Evolutionary conservation across 2,888 invertebrate species (phyloP).

Genomic region (Apodemia zela): DNA sequence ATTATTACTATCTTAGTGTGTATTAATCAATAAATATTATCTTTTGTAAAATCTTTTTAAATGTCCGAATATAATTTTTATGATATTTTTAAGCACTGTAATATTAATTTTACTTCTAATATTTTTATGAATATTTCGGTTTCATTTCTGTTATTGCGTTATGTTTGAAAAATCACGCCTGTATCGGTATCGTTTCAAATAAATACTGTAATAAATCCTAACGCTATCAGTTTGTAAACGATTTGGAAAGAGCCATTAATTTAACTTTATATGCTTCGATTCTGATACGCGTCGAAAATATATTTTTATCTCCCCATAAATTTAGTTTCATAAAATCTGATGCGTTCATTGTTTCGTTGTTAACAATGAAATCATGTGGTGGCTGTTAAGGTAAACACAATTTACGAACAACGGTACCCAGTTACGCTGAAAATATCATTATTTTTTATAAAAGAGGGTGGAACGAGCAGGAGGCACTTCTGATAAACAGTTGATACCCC

Average conservation of each 20-base stretch:
- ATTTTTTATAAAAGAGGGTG: constrained; percentile 3
- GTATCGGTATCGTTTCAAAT: constrained; percentile 39
- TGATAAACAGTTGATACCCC: not conserved
- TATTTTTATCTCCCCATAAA: not conserved
- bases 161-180: constrained; percentile 40
- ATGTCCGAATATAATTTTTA: too few species aligned
- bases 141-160: constrained; percentile 30
- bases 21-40: too few species aligned
- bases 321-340: constrained; percentile 4
- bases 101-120: not conserved
- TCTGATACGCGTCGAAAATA: constrained; percentile 7
- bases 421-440: not conserved
- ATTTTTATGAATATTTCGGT: not conserved
- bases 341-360: not conserved
- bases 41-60: too few species aligned
- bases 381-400: not conserved
- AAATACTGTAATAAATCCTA: constrained; percentile 44
- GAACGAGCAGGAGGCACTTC: not conserved
- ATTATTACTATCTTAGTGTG: too few species aligned
- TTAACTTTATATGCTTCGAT: constrained; percentile 16
- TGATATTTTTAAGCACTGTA: too few species aligned
- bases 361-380: not conserved
- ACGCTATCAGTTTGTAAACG: constrained; percentile 41
- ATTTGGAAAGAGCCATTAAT: constrained; percentile 29
- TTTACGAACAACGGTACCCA: not conserved